Conservation (phyloP, 2,797 vertebrate genomes). For the Bothrops alternatus region DNA sequence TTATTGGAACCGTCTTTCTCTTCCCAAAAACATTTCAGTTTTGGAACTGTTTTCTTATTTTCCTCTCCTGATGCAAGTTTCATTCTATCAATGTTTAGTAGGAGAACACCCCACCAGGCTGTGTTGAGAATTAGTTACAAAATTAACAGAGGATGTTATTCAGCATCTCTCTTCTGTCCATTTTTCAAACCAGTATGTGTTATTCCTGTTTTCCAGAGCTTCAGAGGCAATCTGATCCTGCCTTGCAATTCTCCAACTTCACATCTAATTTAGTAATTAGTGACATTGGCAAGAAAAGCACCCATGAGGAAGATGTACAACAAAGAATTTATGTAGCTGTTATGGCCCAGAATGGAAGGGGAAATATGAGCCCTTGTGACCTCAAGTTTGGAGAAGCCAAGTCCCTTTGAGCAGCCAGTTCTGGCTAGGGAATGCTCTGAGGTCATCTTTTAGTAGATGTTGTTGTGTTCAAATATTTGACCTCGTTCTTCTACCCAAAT, state of each 20-base stretch:
- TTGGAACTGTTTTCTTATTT: neutral
- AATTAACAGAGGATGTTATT: neutral
- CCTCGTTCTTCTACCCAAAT: slow-evolving; percentile 20
- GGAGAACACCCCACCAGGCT: neutral
- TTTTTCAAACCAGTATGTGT: neutral
- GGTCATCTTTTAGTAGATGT: slow-evolving; percentile 9
- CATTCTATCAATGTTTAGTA: neutral
- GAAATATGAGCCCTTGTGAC: slow-evolving; percentile 61
- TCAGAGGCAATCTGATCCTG: neutral
- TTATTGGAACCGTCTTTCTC: neutral
- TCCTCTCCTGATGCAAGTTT: neutral
- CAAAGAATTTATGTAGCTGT: slow-evolving; percentile 39
- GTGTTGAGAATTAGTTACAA: neutral
- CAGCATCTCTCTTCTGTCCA: neutral
- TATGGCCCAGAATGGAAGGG: slow-evolving; percentile 11
- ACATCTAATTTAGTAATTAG: slow-evolving; percentile 29
- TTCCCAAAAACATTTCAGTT: neutral
- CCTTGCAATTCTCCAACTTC: slow-evolving; percentile 25
- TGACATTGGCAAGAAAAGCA: slow-evolving; percentile 23
- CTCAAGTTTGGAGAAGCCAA: slow-evolving; percentile 48
- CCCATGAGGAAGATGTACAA: slow-evolving; percentile 16
- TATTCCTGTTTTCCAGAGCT: neutral
- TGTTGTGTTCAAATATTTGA: neutral
- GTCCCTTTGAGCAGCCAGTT: slow-evolving; percentile 41
- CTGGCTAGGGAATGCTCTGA: slow-evolving; percentile 2